Base-by-base conservation (phyloP, 2,113 vertebrate species). In the Passerina amoena region DNA sequence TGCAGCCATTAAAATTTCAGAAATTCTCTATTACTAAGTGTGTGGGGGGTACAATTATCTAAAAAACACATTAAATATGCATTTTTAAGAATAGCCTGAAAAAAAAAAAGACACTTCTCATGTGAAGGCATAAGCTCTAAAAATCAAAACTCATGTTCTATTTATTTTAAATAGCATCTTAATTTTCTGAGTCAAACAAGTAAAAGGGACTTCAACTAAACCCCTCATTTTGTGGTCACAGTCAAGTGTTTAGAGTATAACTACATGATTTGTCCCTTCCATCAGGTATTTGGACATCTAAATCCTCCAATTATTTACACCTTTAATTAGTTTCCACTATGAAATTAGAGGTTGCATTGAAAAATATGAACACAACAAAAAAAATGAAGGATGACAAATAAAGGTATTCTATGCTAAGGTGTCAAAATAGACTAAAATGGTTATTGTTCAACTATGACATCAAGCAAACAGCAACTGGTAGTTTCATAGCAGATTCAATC, bases 81-180 rank as follows among this genome's bases (percentile, higher is more conserved):
- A 27, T 65, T 92, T 70, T 20, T 40, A 7, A 75, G 3, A 78
- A 78, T 0, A 50, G 2, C 2, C 0, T 5, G 5, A 23, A 12
- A 14, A 61, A 18, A 16, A 56, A 42, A 6, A 42, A 14, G 0
- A 28, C 1, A n/a, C 7, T 44, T 64, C 9, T 1, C 1, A 54
- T 45, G 4, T 13, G 4, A 3, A 61, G 8, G 10, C 6, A 9
- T 48, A 60, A 35, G 2, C 56, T 51, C 8, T 78, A 75, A 87
- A 42, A 5, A 45, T 53, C 54, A 72, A 35, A 78, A 87, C 21
- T 42, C 51, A 60, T 11, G 4, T 59, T 92, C 21, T 75, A 8
- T 59, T 78, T 59, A 70, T 68, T 78, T 82, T 35, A 53, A 76
- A 61, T 3, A 71, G 1, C 6, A 56, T 13, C 27, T 68, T 93